A percentile compares a stretch with the other conserved stretches of the same genome.
These are phyloP conservation scores for Phortica okadai DNA, from an alignment of 2,888 invertebrate genomes.

Conservation along the genomic window DNA sequence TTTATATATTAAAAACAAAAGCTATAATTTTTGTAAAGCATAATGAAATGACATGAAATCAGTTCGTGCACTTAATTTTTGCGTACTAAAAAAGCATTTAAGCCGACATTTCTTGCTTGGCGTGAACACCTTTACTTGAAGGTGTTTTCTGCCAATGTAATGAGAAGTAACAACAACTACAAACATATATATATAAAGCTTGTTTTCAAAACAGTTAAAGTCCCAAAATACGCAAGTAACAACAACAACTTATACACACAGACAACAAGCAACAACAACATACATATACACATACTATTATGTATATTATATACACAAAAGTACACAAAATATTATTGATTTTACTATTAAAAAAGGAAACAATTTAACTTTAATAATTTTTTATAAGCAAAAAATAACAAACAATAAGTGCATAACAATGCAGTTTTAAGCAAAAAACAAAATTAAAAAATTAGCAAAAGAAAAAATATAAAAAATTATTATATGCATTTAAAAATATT, in stretches of 20 bases:
- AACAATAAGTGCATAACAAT: not conserved
- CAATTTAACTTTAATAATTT: not conserved
- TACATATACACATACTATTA: not conserved
- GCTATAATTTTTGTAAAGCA: constrained; percentile 34
- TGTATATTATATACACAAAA: not conserved
- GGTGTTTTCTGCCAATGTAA: not conserved
- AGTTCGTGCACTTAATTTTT: not conserved
- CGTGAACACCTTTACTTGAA: not conserved
- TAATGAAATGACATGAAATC: constrained; percentile 1
- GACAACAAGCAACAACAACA: constrained; percentile 8
- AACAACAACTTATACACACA: constrained; percentile 12
- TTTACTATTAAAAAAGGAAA: not conserved
- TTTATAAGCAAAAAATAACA: not conserved
- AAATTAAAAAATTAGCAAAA: not conserved
- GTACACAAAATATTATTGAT: not conserved
- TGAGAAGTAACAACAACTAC: not conserved
- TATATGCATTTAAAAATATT: no score
- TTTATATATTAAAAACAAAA: constrained; percentile 45
- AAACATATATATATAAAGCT: not conserved
- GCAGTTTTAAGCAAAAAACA: constrained; percentile 21
- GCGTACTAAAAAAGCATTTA: not conserved
- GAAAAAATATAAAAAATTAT: not conserved
- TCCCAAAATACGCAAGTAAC: constrained; percentile 4
- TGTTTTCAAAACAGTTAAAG: no score
- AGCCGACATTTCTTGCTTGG: not conserved